These are phyloP conservation scores for Falco concolor DNA, from an alignment of 2,797 vertebrate species.

Conservation along the genomic window DNA sequence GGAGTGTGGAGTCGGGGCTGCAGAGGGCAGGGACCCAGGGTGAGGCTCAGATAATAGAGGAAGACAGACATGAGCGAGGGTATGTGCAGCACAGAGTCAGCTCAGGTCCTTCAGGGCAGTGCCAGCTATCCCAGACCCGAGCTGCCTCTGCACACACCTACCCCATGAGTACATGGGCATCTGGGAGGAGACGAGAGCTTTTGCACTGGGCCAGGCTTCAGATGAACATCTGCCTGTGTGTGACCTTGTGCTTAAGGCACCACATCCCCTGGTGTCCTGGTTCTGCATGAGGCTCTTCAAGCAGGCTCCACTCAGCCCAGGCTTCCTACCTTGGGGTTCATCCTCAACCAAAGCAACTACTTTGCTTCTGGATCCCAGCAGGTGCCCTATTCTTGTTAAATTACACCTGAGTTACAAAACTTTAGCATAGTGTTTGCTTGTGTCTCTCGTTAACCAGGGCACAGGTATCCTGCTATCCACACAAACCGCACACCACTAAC, in stretches of 20 bases:
- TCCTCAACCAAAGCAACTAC: neutral
- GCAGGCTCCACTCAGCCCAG: neutral
- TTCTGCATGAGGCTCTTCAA: neutral
- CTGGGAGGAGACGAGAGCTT: neutral
- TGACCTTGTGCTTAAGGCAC: neutral
- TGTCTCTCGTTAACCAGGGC: neutral
- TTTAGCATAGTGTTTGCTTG: fast-evolving
- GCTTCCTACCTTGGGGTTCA: neutral
- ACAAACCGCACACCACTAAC: neutral
- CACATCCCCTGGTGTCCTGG: fast-evolving
- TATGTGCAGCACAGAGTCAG: neutral
- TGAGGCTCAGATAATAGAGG: neutral
- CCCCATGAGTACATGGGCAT: fast-evolving
- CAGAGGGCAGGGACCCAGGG: neutral
- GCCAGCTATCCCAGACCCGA: neutral
- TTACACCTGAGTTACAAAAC: neutral
- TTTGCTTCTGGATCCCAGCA: neutral
- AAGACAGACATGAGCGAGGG: neutral
- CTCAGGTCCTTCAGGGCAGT: neutral
- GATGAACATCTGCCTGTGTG: neutral
- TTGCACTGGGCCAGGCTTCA: neutral
- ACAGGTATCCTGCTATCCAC: neutral
- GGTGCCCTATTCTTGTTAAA: fast-evolving
- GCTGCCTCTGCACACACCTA: too few species aligned
- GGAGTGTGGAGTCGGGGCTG: neutral